phyloP scores from a whole-genome alignment of 2,113 vertebrate genomes.

The Pica pica region DNA sequence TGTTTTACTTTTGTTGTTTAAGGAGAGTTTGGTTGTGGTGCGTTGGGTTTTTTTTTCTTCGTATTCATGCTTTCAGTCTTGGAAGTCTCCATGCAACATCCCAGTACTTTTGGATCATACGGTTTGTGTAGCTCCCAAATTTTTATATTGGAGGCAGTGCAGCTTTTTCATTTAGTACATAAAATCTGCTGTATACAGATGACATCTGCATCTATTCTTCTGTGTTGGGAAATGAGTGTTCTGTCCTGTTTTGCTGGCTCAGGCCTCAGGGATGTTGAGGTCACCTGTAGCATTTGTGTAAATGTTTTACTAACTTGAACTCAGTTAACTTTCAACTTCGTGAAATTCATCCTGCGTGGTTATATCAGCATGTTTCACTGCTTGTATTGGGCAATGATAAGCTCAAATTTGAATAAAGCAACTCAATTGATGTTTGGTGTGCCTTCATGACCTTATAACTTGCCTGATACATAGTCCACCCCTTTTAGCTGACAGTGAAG shows the following conservation, averaged over 20 bases:
- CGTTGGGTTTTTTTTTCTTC: not conserved
- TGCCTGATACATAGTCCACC: not conserved
- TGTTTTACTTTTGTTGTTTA: not conserved
- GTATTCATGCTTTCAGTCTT: not conserved
- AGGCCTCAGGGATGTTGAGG: not conserved
- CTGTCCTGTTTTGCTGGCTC: not conserved
- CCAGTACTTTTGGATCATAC: not conserved
- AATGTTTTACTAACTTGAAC: slow-evolving; percentile 42
- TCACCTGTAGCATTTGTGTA: not conserved
- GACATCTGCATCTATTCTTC: not conserved
- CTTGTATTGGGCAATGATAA: slow-evolving; percentile 6
- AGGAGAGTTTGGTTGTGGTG: not conserved
- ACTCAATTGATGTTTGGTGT: not conserved
- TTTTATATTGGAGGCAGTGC: not conserved
- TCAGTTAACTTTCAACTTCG: not conserved
- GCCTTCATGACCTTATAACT: not conserved
- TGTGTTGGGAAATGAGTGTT: not conserved
- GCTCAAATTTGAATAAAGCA: not conserved
- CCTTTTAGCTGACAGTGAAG: not conserved
- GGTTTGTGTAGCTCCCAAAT: not conserved
- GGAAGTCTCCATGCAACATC: not conserved
- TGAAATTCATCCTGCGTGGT: not conserved
- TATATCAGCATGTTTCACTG: not conserved
- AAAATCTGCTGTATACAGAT: not conserved
- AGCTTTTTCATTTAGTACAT: not conserved